These are phyloP conservation scores for Blennius ocellaris DNA, from an alignment of 2,113 vertebrate species.

Conservation along the genomic window DNA sequence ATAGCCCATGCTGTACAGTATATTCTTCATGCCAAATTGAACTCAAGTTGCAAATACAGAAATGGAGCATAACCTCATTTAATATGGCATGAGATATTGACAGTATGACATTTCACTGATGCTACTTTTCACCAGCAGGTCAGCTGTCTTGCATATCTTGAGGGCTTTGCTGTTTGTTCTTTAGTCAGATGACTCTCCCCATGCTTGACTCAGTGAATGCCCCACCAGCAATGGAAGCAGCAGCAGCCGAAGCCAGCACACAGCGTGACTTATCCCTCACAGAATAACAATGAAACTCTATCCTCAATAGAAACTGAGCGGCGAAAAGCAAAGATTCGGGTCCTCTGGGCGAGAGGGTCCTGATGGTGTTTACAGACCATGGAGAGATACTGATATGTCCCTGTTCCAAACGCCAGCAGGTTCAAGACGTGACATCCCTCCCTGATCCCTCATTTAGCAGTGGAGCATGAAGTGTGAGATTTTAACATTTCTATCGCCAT, in stretches of 20 bases:
- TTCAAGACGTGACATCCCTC: constrained; percentile 11
- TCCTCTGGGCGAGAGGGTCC: constrained; percentile 15
- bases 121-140: constrained; percentile 39
- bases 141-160: constrained; percentile 55
- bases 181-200: constrained; percentile 73
- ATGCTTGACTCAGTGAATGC: constrained; percentile 59
- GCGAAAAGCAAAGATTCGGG: constrained; percentile 21
- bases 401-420: neutral
- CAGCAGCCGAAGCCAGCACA: constrained; percentile 58
- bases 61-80: neutral
- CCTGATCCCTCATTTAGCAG: neutral
- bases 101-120: constrained; percentile 33
- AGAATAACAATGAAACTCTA: constrained; percentile 72
- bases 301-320: constrained; percentile 28
- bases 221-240: constrained; percentile 57
- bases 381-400: constrained; percentile 28
- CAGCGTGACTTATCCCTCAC: constrained; percentile 66
- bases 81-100: constrained; percentile 12
- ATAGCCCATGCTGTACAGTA: constrained; percentile 7
- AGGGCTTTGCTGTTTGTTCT: constrained; percentile 62
- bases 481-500: neutral
- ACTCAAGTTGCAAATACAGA: constrained; percentile 1
- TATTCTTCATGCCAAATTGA: constrained; percentile 12
- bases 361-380: constrained; percentile 42
- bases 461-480: neutral